These are phyloP conservation scores for Melanotus villosus DNA, from an alignment of 2,888 invertebrate genomes.

Conservation along the genomic window DNA sequence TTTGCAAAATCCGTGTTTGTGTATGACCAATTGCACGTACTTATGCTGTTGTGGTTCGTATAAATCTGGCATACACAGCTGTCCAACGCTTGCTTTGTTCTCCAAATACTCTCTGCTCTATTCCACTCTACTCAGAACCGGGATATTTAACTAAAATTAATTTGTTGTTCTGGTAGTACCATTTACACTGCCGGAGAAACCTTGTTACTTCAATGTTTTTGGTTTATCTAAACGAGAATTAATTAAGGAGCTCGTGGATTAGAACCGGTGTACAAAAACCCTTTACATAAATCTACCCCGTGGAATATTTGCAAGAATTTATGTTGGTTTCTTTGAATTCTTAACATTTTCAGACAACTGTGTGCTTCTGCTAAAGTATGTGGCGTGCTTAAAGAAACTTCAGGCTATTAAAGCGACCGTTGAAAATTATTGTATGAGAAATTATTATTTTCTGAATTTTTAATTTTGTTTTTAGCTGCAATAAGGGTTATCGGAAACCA, in stretches of 20 bases:
- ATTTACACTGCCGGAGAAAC: not conserved
- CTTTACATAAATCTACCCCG: too few relatives aligned
- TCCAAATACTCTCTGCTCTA: slow-evolving; percentile 23
- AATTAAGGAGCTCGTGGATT: not conserved
- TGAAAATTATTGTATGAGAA: too few relatives aligned
- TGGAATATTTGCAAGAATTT: too few relatives aligned
- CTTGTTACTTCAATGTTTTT: not conserved
- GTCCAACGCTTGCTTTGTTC: slow-evolving; percentile 33
- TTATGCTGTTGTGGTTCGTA: slow-evolving; percentile 34
- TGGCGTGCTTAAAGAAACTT: too few relatives aligned
- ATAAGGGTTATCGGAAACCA: too few relatives aligned
- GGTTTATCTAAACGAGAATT: not conserved
- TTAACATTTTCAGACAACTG: too few relatives aligned
- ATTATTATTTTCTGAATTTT: too few relatives aligned
- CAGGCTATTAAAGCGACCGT: too few relatives aligned
- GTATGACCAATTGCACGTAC: slow-evolving; percentile 33
- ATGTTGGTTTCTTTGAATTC: too few relatives aligned
- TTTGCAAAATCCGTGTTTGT: slow-evolving; percentile 29
- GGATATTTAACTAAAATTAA: slow-evolving; percentile 26
- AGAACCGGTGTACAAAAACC: not conserved
- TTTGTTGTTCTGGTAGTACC: slow-evolving; percentile 4
- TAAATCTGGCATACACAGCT: slow-evolving; percentile 39
- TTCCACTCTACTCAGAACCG: slow-evolving; percentile 5
- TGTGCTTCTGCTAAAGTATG: too few relatives aligned
- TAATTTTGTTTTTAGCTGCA: too few relatives aligned